These are phyloP conservation scores for Drosophila virilis DNA, from an alignment of 1,140 invertebrate genomes.

Conservation along the genomic window DNA sequence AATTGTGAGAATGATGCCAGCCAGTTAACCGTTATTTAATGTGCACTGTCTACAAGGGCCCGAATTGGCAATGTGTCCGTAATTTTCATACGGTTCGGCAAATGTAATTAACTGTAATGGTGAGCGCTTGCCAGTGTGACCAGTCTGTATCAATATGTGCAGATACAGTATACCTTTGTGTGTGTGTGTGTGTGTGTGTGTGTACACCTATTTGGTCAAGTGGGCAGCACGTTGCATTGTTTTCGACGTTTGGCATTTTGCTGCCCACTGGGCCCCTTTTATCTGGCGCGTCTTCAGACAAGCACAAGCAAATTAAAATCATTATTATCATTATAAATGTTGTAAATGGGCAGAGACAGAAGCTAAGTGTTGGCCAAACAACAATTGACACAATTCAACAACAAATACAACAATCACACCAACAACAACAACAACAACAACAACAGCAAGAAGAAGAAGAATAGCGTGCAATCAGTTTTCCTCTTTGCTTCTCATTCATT, in stretches of 20 bases:
- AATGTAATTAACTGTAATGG: slow-evolving; percentile 80
- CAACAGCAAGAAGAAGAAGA: slow-evolving; percentile 1
- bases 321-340: slow-evolving; percentile 59
- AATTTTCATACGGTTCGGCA: slow-evolving; percentile 70
- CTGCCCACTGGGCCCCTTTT: slow-evolving; percentile 23
- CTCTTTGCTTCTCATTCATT: slow-evolving; percentile 4
- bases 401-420: too few species aligned
- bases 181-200: slow-evolving; percentile 11
- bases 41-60: slow-evolving; percentile 41
- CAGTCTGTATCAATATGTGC: slow-evolving; percentile 36
- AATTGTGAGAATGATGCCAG: slow-evolving; percentile 53
- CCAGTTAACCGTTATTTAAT: slow-evolving; percentile 78
- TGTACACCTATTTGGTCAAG: slow-evolving; percentile 45
- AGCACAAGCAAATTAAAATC: slow-evolving; percentile 75
- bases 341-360: slow-evolving; percentile 7
- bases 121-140: slow-evolving; percentile 30
- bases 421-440: slow-evolving; percentile 24
- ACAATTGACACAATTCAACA: slow-evolving; percentile 67
- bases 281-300: slow-evolving; percentile 64
- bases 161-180: not conserved
- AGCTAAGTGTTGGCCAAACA: slow-evolving; percentile 64
- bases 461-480: slow-evolving; percentile 23
- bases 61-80: slow-evolving; percentile 55
- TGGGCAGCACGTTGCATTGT: slow-evolving; percentile 14
- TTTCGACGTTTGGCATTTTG: not conserved